A percentile compares a stretch with the other conserved stretches of the same genome.
phyloP scores from a whole-genome alignment of 2,888 invertebrate species.

The Hylaea fasciaria region DNA sequence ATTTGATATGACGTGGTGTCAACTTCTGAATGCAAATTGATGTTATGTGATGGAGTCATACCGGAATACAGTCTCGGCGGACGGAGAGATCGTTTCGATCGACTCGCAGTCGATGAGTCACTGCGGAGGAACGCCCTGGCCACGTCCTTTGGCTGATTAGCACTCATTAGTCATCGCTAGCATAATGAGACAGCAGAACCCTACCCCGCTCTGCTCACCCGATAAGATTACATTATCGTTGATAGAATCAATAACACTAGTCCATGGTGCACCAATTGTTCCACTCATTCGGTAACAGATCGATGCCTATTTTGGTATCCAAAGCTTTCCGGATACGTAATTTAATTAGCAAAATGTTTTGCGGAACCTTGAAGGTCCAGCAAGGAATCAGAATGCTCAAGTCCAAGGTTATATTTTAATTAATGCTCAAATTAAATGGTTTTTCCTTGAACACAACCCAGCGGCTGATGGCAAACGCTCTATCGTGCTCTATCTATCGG shows the following conservation, averaged over 20 bases:
- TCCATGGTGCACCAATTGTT: slow-evolving; percentile 26
- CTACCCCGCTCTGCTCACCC: slow-evolving; percentile 39
- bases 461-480: not conserved
- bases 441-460: not conserved
- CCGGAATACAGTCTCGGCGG: slow-evolving; percentile 60
- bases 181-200: slow-evolving; percentile 63
- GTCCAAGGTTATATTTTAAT: slow-evolving; percentile 33
- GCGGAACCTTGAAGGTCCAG: slow-evolving; percentile 35
- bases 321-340: slow-evolving; percentile 38
- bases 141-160: slow-evolving; percentile 74
- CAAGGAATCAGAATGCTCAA: slow-evolving; percentile 30
- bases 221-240: slow-evolving; percentile 60
- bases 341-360: slow-evolving; percentile 36
- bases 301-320: slow-evolving; percentile 29
- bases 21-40: slow-evolving; percentile 19
- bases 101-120: slow-evolving; percentile 63
- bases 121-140: slow-evolving; percentile 69
- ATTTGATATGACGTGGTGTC: slow-evolving; percentile 21
- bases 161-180: slow-evolving; percentile 73
- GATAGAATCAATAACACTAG: slow-evolving; percentile 52
- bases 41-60: slow-evolving; percentile 48
- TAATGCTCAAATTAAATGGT: slow-evolving; percentile 7
- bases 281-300: slow-evolving; percentile 27
- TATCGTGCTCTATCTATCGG: not conserved
- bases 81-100: slow-evolving; percentile 56